phyloP scores from a whole-genome alignment of 2,888 invertebrate genomes.

The Nymphalis urticae region DNA sequence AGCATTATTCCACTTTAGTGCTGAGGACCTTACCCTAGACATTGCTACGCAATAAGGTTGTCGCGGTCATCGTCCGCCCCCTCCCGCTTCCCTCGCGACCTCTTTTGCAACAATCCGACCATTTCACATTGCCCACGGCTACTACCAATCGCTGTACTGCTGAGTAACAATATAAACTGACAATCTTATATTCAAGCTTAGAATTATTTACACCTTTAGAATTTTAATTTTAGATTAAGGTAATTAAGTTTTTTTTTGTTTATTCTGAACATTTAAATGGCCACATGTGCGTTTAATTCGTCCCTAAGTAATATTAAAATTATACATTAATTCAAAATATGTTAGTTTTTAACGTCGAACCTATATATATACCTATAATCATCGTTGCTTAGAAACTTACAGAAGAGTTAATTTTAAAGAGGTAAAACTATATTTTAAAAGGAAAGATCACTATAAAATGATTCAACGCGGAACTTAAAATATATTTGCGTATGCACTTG shows the following conservation, averaged over 20 bases:
- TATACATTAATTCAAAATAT: no score
- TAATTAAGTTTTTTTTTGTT: not conserved
- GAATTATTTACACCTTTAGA: conserved; percentile 19
- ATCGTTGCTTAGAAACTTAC: no score
- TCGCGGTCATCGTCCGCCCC: conserved; percentile 73
- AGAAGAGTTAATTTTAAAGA: no score
- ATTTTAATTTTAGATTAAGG: conserved; percentile 11
- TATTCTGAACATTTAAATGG: not conserved
- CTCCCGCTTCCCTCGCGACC: conserved; percentile 63
- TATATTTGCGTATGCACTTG: not conserved
- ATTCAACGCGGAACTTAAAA: not conserved
- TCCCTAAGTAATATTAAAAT: no score
- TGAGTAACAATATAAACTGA: conserved; percentile 48
- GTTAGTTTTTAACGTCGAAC: no score
- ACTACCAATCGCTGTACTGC: conserved; percentile 48
- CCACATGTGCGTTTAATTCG: not conserved
- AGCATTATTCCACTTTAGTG: conserved; percentile 60
- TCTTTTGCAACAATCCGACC: conserved; percentile 65
- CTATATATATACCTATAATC: no score
- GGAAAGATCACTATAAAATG: not conserved
- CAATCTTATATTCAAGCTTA: conserved; percentile 44
- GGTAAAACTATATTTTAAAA: not conserved
- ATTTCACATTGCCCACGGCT: conserved; percentile 53
- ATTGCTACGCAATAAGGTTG: conserved; percentile 72
- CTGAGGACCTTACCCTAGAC: conserved; percentile 77